These are phyloP conservation scores for Cephonodes hylas DNA, from an alignment of 2,888 invertebrate genomes.

Conservation along the genomic window DNA sequence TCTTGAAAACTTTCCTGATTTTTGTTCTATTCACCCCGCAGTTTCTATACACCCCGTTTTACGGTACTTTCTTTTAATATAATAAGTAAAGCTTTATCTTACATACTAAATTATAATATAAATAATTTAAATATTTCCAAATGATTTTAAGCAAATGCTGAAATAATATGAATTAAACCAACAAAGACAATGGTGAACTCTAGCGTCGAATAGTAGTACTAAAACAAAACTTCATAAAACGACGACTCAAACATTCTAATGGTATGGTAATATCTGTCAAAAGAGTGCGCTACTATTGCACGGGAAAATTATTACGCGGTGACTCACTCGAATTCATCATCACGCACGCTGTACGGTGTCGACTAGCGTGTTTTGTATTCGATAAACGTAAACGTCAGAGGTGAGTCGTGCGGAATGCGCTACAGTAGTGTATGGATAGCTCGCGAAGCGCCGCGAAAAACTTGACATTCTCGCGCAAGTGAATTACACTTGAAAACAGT, in stretches of 20 bases:
- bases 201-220: not conserved
- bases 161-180: not conserved
- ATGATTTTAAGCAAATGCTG: not conserved
- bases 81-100: too few relatives aligned
- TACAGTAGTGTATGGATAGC: constrained; percentile 54
- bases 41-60: too few relatives aligned
- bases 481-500: constrained; percentile 59
- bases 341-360: constrained; percentile 22
- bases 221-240: not conserved
- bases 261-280: constrained; percentile 16
- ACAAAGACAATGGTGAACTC: not conserved
- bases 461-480: constrained; percentile 62
- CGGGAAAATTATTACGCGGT: constrained; percentile 16
- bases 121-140: too few relatives aligned
- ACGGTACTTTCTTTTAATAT: too few relatives aligned
- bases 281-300: constrained; percentile 41
- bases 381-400: constrained; percentile 57
- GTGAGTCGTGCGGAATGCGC: constrained; percentile 60
- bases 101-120: too few relatives aligned
- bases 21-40: too few relatives aligned
- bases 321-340: constrained; percentile 29
- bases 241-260: not conserved
- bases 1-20: too few relatives aligned
- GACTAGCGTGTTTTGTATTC: constrained; percentile 65
- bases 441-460: constrained; percentile 66